Base-by-base conservation (phyloP, 2,797 vertebrate genomes). In the Hydrocynus forskahlii region DNA sequence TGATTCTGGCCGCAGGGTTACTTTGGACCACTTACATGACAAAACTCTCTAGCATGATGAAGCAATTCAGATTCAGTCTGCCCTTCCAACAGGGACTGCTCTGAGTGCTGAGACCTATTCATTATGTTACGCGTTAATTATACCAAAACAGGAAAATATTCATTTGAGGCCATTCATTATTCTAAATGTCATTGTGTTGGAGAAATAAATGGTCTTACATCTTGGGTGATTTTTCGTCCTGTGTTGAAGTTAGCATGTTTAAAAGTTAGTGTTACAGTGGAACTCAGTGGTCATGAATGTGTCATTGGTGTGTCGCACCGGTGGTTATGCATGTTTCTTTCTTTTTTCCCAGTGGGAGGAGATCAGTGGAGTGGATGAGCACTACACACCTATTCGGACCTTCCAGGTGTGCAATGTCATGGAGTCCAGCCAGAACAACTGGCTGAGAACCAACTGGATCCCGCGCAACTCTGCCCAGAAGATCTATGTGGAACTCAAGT, bases 321-420 rank as follows among this genome's bases (percentile, higher is more conserved):
- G 29, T 50, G 13, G 19, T 43, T 40, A 72, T 55, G 35, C 19
- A 79, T 74, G 60, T 54, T 43, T 1, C 69, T 69, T 85, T 85
- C 43, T 59, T 81, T 63, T 84, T 79, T 90, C 87, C 79, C 90
- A 99, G 98, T 99, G 98, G 98, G 98, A 99, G 93, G 98, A 99
- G 92, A 99, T 99, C 87, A 99, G 97, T 60, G 97, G 97, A 54
- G 97, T 99, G 80, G 97, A 99, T 83, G 97, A 99, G 85, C 96
- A 98, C 87, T 98, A 99, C 89, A 98, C 97, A 64, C 98, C 97
- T 0, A 99, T 99, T 91, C 94, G 97, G 89, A 99, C 98, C 76
- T 99, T 99, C 91, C 98, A 99, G 89, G 98, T 99, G 83, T 99
- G 98, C 94, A 98, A 99, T 64, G 98, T 99, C 85, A 99, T 99